Evolutionary conservation across 2,888 invertebrate genomes (phyloP), one percentile per base, ranked within the genome.

Genomic region (Anticlea derivata): DNA sequence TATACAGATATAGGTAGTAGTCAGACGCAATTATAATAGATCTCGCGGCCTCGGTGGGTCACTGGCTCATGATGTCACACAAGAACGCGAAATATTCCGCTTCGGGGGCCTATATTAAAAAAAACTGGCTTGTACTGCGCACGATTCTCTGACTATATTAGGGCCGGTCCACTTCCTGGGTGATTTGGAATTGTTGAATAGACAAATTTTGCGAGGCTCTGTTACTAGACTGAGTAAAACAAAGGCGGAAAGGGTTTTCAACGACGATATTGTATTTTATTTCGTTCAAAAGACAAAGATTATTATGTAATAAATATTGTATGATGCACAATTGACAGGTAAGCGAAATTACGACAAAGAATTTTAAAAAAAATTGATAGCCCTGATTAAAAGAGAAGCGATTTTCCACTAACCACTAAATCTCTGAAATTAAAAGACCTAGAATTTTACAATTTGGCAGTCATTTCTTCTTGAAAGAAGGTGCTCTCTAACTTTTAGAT

Each of bases 31-130:
- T 17, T 71, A 67, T 72, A 73, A 73, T 76, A 70, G 71, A 73
- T 66, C 62, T 59, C 53, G 58, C 77, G 88, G 81, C 88, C 88
- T 89, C 86, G 88, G 56, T 79, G 72, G 88, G 88, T 88, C 88
- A 85, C 72, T 86, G 86, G 80, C 88, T 66, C 80, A 78, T 88
- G 86, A 87, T 81, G 86, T 87, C 86, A 86, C 77, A 70, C 65
- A 56, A 67, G 53, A 58, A 53, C 68, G 71, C 73, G 70, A 78
- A 80, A 80, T 70, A 85, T 83, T 84, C 78, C 78, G 74, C 73
- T 64, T 62, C 65, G 66, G 70, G 63, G 71, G 73, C 76, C 69
- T 64, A 62, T 58, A 53, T 50, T 60, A 57, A 58, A 57, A n/a
- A 57, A 61, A 62, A 63, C 58, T 51, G 33, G 59, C 57, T 59